Conservation (phyloP, 2,888 invertebrate genomes). For the Nebria salina region DNA sequence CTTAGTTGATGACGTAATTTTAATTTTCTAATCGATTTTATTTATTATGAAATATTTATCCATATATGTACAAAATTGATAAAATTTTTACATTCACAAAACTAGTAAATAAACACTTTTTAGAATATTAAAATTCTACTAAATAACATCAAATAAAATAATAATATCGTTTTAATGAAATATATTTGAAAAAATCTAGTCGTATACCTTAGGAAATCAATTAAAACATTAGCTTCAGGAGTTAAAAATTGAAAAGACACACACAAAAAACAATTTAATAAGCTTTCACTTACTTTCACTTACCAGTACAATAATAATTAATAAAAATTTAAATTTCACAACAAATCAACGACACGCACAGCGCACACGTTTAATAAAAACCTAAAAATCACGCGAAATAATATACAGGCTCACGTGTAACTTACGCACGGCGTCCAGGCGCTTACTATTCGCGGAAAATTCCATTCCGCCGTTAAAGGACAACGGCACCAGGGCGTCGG, state of each 20-base stretch:
- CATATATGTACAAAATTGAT: too few relatives aligned
- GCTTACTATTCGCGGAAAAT: slow-evolving; percentile 30
- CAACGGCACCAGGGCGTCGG: slow-evolving; percentile 26
- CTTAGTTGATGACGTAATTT: not conserved
- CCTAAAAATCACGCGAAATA: not conserved
- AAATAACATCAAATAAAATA: too few relatives aligned
- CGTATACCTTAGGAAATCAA: not conserved
- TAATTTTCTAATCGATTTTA: not conserved
- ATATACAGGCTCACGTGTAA: not conserved
- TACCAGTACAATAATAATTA: not conserved
- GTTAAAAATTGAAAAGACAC: not conserved
- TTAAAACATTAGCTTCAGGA: not conserved
- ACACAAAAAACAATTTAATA: not conserved
- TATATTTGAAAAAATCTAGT: too few relatives aligned
- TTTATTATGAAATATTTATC: too few relatives aligned
- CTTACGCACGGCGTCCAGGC: slow-evolving; percentile 5
- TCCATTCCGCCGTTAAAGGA: slow-evolving; percentile 39
- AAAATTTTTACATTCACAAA: too few relatives aligned
- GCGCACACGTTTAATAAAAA: not conserved
- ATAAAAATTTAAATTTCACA: not conserved
- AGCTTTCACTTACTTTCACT: slow-evolving; percentile 13
- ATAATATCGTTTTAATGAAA: too few relatives aligned
- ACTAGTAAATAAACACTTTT: too few relatives aligned
- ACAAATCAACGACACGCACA: not conserved
- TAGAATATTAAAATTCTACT: too few relatives aligned